These are phyloP conservation scores for Augiades crinisus DNA, from an alignment of 2,888 invertebrate genomes.

Conservation along the genomic window DNA sequence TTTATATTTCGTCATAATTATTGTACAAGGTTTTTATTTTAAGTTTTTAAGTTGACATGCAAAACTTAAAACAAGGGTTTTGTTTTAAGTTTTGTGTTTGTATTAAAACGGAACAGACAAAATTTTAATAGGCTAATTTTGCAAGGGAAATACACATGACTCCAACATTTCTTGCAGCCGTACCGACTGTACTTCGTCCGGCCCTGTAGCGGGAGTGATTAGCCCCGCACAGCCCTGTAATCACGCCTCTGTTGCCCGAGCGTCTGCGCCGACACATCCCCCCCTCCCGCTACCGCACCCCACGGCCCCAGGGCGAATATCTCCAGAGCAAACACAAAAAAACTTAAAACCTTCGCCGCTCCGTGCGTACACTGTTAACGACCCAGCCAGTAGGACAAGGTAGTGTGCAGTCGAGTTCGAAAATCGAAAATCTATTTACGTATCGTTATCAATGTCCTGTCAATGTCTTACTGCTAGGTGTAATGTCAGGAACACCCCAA, in stretches of 20 bases:
- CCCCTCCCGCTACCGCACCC: slow-evolving; percentile 34
- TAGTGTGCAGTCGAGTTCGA: background rate
- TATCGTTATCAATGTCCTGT: no score
- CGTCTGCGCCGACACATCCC: slow-evolving; percentile 68
- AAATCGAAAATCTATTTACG: background rate
- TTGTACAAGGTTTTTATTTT: no score
- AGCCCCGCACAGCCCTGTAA: slow-evolving; percentile 73
- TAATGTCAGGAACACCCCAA: no score
- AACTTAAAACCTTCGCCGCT: slow-evolving; percentile 50
- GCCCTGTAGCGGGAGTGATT: slow-evolving; percentile 70
- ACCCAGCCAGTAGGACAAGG: slow-evolving; percentile 48
- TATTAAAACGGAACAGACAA: no score
- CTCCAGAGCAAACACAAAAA: slow-evolving; percentile 72
- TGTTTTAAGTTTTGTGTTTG: no score
- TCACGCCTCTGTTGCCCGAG: slow-evolving; percentile 73
- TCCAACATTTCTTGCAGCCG: slow-evolving; percentile 36
- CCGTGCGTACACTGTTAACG: slow-evolving; percentile 69
- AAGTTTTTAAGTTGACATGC: no score
- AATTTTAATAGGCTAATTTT: no score
- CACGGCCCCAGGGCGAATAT: slow-evolving; percentile 60
- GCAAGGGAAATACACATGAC: no score
- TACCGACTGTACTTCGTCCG: slow-evolving; percentile 42
- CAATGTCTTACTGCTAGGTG: no score
- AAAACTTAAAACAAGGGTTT: no score
- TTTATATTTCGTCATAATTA: no score